Percentiles rank a stretch among this genome's conserved stretches.
Conservation (phyloP, 2,113 vertebrate genomes). For the Puntigrus tetrazona region DNA sequence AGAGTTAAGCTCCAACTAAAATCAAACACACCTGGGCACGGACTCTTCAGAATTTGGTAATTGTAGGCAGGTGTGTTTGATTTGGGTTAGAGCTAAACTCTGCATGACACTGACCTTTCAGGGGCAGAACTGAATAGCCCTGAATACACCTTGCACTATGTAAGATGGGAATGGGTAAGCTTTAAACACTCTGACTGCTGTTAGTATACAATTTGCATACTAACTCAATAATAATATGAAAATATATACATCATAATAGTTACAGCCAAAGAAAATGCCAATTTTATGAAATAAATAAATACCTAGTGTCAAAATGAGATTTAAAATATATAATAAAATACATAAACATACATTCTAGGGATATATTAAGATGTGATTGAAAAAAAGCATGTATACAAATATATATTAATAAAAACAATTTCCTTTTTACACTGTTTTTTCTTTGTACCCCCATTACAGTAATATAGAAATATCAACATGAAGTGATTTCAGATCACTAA, state of each 20-base stretch:
- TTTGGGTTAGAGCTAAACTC: background rate
- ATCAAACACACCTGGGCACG: background rate
- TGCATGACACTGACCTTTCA: slow-evolving; percentile 1
- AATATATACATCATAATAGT: background rate
- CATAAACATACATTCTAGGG: no score
- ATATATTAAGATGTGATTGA: no score
- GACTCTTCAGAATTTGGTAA: background rate
- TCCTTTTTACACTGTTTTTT: background rate
- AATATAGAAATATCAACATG: no score
- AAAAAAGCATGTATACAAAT: no score
- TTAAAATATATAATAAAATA: no score
- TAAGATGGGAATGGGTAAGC: background rate
- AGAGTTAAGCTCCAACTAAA: background rate
- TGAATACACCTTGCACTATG: background rate
- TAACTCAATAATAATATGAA: background rate
- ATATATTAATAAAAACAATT: no score
- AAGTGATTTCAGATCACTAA: background rate
- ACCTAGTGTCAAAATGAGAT: no score
- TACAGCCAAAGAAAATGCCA: background rate
- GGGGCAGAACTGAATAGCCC: background rate
- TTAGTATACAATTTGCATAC: background rate
- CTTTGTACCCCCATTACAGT: background rate
- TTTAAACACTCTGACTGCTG: background rate
- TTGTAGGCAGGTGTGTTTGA: background rate
- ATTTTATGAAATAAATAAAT: background rate